Percentiles rank a stretch among this genome's conserved stretches.
Conservation (phyloP, 2,888 invertebrate genomes). For the Gastracanthus pulcherrimus region DNA sequence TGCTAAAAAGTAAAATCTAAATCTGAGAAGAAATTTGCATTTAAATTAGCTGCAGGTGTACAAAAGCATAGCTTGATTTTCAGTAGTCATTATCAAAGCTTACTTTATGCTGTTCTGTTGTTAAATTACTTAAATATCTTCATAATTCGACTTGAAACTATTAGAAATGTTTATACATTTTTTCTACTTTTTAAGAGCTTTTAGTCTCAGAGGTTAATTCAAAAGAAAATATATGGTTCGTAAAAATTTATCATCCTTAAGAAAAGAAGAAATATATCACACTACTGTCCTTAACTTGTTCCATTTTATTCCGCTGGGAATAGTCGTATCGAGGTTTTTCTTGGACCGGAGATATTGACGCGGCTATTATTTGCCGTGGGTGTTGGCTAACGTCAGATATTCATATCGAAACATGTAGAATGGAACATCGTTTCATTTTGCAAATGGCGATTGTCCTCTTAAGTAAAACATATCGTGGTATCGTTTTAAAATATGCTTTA, state of each 20-base stretch:
- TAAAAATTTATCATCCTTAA: background rate
- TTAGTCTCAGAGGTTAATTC: too few species aligned
- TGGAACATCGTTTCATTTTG: background rate
- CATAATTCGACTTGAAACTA: too few species aligned
- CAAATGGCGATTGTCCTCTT: background rate
- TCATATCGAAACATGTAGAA: background rate
- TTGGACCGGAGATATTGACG: slow-evolving; percentile 11
- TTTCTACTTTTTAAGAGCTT: too few species aligned
- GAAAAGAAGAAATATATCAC: background rate
- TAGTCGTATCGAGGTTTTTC: slow-evolving; percentile 1
- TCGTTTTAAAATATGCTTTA: background rate
- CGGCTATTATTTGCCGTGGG: slow-evolving; percentile 13
- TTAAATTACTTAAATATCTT: too few species aligned
- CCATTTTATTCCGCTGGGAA: background rate
- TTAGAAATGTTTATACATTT: too few species aligned
- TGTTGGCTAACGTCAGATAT: slow-evolving; percentile 8
- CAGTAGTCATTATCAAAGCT: too few species aligned
- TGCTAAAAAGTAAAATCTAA: too few species aligned
- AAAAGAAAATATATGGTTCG: too few species aligned
- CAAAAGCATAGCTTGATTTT: too few species aligned
- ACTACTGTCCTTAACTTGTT: background rate
- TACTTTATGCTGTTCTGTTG: too few species aligned
- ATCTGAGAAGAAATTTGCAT: too few species aligned
- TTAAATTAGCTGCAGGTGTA: too few species aligned
- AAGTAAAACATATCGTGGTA: background rate